Conservation (phyloP, 1,140 invertebrate species). For the Nasonia vitripennis region DNA sequence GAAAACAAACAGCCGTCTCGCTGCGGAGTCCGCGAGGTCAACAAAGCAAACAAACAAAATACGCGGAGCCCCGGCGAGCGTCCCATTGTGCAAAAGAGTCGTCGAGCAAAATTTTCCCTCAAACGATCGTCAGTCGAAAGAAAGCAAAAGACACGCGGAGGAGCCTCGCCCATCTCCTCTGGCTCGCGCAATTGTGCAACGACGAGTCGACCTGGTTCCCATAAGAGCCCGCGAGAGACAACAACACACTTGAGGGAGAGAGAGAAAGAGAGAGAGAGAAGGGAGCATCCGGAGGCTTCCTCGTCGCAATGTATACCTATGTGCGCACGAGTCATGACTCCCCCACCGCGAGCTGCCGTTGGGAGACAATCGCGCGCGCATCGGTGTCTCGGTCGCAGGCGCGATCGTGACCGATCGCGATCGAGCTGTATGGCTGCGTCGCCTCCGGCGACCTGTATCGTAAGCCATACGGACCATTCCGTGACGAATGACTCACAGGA, state of each 20-base stretch:
- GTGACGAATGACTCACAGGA: background rate
- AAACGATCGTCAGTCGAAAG: background rate
- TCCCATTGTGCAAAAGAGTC: background rate
- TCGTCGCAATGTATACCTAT: background rate
- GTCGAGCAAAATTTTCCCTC: background rate
- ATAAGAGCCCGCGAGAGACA: slow-evolving; percentile 58
- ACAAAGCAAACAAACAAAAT: too few relatives aligned
- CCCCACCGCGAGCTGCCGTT: background rate
- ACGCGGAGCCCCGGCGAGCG: too few relatives aligned
- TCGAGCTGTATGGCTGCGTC: slow-evolving; percentile 14
- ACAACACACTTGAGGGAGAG: slow-evolving; percentile 36
- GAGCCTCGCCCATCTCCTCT: slow-evolving; percentile 61
- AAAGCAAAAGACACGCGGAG: slow-evolving; percentile 43
- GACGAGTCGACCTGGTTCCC: slow-evolving; percentile 64
- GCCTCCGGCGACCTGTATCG: slow-evolving; percentile 43
- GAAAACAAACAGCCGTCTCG: background rate
- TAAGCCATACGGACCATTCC: background rate
- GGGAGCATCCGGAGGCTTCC: slow-evolving; percentile 31
- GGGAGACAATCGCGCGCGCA: slow-evolving; percentile 46
- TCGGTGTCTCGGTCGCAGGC: slow-evolving; percentile 50
- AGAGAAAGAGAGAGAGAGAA: slow-evolving; percentile 45
- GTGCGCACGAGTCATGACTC: slow-evolving; percentile 2
- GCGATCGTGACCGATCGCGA: slow-evolving; percentile 55
- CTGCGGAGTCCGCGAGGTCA: background rate
- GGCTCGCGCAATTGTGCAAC: slow-evolving; percentile 32